Evolutionary conservation across 2,113 vertebrate species (phyloP).

Genomic region (Struthio camelus): DNA sequence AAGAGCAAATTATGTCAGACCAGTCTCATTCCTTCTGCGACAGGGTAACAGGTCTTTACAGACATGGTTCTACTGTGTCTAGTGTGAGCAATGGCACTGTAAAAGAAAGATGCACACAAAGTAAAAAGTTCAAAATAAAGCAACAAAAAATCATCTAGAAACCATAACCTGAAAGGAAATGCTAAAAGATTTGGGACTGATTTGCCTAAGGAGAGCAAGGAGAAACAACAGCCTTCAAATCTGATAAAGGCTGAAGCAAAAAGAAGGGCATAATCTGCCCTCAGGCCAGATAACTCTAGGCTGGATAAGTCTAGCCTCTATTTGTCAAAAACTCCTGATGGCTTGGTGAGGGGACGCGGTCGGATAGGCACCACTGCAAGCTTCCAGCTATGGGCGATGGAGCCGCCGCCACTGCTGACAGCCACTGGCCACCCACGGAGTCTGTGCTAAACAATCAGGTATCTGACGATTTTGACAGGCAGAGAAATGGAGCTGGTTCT

Average conservation of each 20-base stretch:
- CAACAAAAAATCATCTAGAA: background rate
- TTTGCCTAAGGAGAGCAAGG: background rate
- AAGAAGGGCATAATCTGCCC: background rate
- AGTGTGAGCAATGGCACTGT: background rate
- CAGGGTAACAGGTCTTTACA: background rate
- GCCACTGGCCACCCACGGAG: no score
- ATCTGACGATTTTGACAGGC: background rate
- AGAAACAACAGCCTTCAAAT: background rate
- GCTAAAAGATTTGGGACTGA: background rate
- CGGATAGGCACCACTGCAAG: background rate
- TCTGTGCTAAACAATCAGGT: background rate
- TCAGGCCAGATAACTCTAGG: background rate
- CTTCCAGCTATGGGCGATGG: background rate
- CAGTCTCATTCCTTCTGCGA: background rate
- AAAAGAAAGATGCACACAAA: background rate
- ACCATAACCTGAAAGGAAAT: background rate
- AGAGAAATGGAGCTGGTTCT: background rate
- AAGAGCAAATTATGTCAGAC: background rate
- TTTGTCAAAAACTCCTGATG: background rate
- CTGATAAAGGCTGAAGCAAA: background rate
- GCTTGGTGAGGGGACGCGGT: rapidly evolving
- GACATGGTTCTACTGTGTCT: background rate
- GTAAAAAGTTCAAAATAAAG: background rate
- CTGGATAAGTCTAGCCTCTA: background rate
- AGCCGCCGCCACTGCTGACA: background rate